Evolutionary conservation across 2,797 vertebrate species (phyloP).

Genomic region (Arnoldichthys spilopterus): DNA sequence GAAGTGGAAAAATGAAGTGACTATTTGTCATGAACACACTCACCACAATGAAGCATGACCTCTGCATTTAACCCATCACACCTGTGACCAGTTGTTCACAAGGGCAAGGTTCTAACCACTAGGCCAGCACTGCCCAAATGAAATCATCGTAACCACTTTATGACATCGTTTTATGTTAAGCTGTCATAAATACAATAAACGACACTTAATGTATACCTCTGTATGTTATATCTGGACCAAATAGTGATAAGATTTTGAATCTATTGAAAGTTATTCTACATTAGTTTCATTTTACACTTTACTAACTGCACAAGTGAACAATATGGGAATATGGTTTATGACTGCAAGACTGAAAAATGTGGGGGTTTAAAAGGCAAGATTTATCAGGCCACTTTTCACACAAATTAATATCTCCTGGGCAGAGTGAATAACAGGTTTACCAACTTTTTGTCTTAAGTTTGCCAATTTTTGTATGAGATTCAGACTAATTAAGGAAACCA

Average conservation of each 20-base stretch:
- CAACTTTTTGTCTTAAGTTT: neutral
- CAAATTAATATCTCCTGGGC: no score
- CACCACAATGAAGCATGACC: no score
- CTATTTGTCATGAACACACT: no score
- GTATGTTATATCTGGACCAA: neutral
- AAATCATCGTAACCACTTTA: neutral
- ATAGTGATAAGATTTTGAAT: neutral
- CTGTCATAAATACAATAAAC: neutral
- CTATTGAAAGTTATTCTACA: neutral
- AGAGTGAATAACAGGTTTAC: neutral
- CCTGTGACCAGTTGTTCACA: no score
- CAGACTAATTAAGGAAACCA: neutral
- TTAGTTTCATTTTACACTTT: neutral
- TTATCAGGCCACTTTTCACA: no score
- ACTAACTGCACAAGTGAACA: neutral
- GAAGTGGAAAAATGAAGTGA: no score
- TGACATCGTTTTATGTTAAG: neutral
- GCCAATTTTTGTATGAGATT: neutral
- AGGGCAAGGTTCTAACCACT: no score
- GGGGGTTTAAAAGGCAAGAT: no score
- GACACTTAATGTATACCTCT: neutral
- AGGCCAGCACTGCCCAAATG: no score
- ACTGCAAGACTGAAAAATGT: no score
- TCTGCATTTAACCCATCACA: no score
- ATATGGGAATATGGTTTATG: no score